Evolutionary conservation across 2,797 vertebrate species (phyloP).

Genomic region (Hydrocynus forskahlii): DNA sequence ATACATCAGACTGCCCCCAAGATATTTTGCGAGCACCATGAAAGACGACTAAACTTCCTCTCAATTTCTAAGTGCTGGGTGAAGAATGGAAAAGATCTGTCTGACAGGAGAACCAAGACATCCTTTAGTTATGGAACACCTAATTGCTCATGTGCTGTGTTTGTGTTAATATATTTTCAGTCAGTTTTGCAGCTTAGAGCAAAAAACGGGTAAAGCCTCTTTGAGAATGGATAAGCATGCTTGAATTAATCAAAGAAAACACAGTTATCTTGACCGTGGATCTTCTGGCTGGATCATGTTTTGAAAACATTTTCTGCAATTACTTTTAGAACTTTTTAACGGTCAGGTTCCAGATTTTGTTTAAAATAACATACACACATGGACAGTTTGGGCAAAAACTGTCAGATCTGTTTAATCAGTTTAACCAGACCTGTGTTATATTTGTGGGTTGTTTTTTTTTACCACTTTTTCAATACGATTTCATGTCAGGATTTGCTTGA

Average conservation of each 20-base stretch:
- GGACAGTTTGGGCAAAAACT: background rate
- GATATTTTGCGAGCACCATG: constrained; percentile 48
- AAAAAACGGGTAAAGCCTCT: background rate
- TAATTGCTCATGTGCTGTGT: constrained; percentile 7
- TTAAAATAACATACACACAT: background rate
- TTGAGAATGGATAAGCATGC: background rate
- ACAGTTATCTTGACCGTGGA: background rate
- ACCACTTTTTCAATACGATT: too few relatives aligned
- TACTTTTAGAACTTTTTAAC: background rate
- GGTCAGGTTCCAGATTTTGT: background rate
- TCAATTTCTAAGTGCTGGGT: constrained; percentile 40
- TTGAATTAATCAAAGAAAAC: background rate
- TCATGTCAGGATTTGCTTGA: too few relatives aligned
- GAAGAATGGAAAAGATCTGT: constrained; percentile 39
- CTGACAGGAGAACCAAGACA: constrained; percentile 19
- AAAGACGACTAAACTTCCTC: constrained; percentile 52
- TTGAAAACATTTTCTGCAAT: constrained; percentile 2
- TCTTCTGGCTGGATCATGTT: background rate
- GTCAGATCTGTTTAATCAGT: background rate
- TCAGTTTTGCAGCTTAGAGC: background rate
- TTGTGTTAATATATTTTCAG: constrained; percentile 11
- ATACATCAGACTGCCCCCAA: constrained; percentile 49
- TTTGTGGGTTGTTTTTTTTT: background rate
- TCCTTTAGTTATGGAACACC: constrained; percentile 30
- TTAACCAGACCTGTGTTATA: background rate